Evolutionary conservation across 2,888 invertebrate genomes (phyloP).

Genomic region (Nemurella pictetii): DNA sequence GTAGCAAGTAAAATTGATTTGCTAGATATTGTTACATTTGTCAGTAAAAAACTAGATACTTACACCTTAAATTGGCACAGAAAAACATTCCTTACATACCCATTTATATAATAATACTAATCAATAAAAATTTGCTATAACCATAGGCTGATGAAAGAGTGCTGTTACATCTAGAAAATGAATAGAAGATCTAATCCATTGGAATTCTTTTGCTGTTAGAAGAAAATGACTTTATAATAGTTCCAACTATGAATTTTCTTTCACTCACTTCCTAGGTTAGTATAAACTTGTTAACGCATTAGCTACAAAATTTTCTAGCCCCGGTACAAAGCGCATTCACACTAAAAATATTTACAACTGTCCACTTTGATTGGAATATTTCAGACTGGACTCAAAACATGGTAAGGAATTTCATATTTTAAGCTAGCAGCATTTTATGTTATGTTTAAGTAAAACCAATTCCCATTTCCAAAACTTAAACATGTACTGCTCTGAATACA

Average conservation of each 20-base stretch:
- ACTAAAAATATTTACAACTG: constrained; percentile 7
- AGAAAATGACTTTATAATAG: too few relatives aligned
- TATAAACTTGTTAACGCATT: not conserved
- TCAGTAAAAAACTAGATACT: constrained; percentile 41
- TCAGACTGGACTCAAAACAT: constrained; percentile 15
- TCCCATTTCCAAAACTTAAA: too few relatives aligned
- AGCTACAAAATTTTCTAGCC: not conserved
- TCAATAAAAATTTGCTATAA: constrained; percentile 30
- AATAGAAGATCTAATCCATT: not conserved
- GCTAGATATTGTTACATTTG: constrained; percentile 39
- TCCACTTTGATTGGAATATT: constrained; percentile 31
- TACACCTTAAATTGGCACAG: constrained; percentile 42
- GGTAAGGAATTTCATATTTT: not conserved
- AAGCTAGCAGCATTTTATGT: not conserved
- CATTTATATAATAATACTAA: constrained; percentile 29
- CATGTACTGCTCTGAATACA: too few relatives aligned
- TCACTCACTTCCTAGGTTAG: not conserved
- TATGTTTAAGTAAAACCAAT: too few relatives aligned
- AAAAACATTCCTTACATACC: constrained; percentile 39
- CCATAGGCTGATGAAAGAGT: not conserved
- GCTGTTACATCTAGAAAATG: not conserved
- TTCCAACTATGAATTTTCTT: not conserved
- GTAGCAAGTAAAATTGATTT: constrained; percentile 34
- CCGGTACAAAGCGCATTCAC: not conserved
- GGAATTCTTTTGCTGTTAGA: not conserved